These are phyloP conservation scores for Pyrocoelia pectoralis DNA, from an alignment of 2,888 invertebrate genomes.

Conservation along the genomic window DNA sequence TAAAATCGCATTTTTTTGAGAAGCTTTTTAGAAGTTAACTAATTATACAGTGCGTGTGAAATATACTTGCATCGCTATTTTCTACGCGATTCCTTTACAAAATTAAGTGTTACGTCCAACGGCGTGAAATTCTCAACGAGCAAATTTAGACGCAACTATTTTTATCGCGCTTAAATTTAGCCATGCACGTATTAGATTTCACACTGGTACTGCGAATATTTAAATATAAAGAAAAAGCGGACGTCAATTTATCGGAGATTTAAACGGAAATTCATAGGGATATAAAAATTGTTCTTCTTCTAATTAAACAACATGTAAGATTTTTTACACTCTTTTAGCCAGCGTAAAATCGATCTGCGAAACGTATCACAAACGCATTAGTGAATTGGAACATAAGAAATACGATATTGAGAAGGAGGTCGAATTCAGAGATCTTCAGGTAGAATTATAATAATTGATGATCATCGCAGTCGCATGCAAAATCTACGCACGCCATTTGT, in stretches of 20 bases:
- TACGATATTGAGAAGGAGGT: constrained; percentile 98
- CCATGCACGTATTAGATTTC: constrained; percentile 11
- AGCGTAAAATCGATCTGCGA: constrained; percentile 56
- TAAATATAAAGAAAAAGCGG: constrained; percentile 8
- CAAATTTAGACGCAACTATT: constrained; percentile 5
- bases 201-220: constrained; percentile 8
- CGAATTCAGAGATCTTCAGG: constrained; percentile 95
- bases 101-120: not conserved
- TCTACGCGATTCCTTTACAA: not conserved
- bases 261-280: not conserved
- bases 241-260: constrained; percentile 7
- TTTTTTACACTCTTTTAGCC: constrained; percentile 47
- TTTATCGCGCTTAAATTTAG: not conserved
- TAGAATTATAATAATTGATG: constrained; percentile 61
- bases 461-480: constrained; percentile 42
- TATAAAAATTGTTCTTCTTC: not conserved
- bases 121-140: not conserved
- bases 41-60: constrained; percentile 12
- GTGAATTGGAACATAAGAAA: constrained; percentile 87
- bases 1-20: not conserved
- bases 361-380: constrained; percentile 85
- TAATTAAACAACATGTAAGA: constrained; percentile 16
- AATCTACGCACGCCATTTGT: constrained; percentile 38
- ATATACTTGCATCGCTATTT: constrained; percentile 10
- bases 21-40: not conserved